phyloP scores from a whole-genome alignment of 2,888 invertebrate genomes.

The Eulithis prunata region DNA sequence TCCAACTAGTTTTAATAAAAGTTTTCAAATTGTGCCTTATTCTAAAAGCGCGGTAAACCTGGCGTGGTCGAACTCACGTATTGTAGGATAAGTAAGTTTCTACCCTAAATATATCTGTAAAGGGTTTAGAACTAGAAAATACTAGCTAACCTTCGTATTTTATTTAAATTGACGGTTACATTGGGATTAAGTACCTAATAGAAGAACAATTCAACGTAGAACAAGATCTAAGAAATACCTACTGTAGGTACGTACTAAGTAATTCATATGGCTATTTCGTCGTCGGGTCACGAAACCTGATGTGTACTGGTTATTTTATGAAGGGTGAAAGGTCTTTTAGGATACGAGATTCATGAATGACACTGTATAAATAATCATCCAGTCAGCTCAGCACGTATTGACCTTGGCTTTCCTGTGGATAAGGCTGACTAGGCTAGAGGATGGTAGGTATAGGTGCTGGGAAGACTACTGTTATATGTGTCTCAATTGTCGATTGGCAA shows the following conservation, averaged over 20 bases:
- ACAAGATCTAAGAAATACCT: conserved; percentile 12
- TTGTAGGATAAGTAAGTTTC: too few species aligned
- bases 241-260: conserved; percentile 16
- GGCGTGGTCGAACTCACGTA: too few species aligned
- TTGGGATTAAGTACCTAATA: not conserved
- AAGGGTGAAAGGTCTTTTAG: conserved; percentile 21
- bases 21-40: too few species aligned
- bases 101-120: not conserved
- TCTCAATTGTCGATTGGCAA: too few species aligned
- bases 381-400: too few species aligned
- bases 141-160: not conserved
- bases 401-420: too few species aligned
- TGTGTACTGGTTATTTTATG: conserved; percentile 39
- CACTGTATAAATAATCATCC: too few species aligned
- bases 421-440: too few species aligned
- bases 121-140: not conserved
- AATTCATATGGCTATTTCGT: conserved; percentile 34
- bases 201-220: conserved; percentile 1
- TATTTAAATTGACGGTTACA: not conserved
- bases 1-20: too few species aligned
- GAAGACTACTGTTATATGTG: too few species aligned
- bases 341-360: not conserved
- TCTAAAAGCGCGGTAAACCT: too few species aligned
- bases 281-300: conserved; percentile 34
- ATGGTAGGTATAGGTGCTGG: too few species aligned